Conservation (phyloP, 2,797 vertebrate genomes). For the Diglossa cyanea region DNA sequence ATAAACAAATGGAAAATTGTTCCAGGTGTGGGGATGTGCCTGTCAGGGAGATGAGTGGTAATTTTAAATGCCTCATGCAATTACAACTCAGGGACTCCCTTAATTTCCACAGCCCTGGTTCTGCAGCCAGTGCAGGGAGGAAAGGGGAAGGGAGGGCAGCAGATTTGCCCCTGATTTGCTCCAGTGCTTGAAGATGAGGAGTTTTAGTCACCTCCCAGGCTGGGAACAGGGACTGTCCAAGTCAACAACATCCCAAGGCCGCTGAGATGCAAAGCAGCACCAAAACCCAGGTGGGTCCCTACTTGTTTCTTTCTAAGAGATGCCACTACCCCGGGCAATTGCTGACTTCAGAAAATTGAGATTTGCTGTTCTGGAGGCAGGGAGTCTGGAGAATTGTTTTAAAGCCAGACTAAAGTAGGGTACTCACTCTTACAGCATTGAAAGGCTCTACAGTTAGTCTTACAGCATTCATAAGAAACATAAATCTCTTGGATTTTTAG, state of each 20-base stretch:
- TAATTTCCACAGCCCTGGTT: neutral
- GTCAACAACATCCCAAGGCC: neutral
- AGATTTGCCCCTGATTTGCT: neutral
- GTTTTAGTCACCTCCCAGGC: neutral
- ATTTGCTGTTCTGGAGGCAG: neutral
- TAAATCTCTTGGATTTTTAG: neutral
- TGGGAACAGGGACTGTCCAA: neutral
- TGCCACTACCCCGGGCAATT: neutral
- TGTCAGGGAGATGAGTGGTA: neutral
- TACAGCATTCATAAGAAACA: neutral
- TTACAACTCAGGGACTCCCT: neutral
- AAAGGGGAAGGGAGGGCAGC: neutral
- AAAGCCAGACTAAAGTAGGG: neutral
- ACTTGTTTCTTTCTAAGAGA: neutral
- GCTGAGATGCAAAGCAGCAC: neutral
- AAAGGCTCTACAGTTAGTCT: neutral
- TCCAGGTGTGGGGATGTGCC: neutral
- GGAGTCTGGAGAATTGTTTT: neutral
- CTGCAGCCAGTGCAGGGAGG: neutral
- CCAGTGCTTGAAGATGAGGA: rapidly evolving
- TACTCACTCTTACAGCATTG: neutral
- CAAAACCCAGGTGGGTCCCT: neutral
- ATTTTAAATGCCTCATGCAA: neutral
- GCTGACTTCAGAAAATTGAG: neutral
- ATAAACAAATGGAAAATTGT: neutral